phyloP scores from a whole-genome alignment of 2,113 vertebrate species.

The Nothobranchius kuhntae region DNA sequence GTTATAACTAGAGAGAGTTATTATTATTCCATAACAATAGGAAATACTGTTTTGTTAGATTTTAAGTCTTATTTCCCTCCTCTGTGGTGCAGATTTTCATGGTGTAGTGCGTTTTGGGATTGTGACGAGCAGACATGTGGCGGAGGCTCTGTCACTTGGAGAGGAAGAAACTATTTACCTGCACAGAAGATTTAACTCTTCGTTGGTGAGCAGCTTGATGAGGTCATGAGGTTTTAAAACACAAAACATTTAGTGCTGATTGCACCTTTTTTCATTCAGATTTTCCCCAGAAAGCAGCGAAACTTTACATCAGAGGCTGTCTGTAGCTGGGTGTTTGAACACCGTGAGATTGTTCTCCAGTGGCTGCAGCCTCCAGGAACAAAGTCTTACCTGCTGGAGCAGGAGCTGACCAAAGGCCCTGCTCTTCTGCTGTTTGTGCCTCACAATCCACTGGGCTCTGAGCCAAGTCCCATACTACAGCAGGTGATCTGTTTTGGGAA shows the following conservation, averaged over 20 bases:
- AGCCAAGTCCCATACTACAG: slow-evolving; percentile 78
- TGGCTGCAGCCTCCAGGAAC: slow-evolving; percentile 92
- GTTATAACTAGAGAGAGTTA: no score
- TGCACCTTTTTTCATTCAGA: slow-evolving; percentile 64
- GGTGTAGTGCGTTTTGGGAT: slow-evolving; percentile 91
- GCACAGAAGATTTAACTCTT: slow-evolving; percentile 89
- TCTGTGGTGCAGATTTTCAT: slow-evolving; percentile 84
- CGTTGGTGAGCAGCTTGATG: slow-evolving; percentile 81
- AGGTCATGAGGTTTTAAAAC: neutral
- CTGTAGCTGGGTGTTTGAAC: slow-evolving; percentile 90
- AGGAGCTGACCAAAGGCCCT: slow-evolving; percentile 91
- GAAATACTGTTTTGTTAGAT: no score
- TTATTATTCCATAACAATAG: no score
- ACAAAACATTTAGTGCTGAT: neutral
- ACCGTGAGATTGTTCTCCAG: slow-evolving; percentile 83
- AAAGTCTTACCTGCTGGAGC: slow-evolving; percentile 91
- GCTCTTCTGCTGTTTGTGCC: slow-evolving; percentile 93
- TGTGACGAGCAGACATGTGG: slow-evolving; percentile 87
- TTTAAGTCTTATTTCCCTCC: neutral
- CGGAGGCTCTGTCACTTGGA: slow-evolving; percentile 83
- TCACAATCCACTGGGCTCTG: slow-evolving; percentile 84
- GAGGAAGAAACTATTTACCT: slow-evolving; percentile 88
- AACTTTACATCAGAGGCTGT: slow-evolving; percentile 91
- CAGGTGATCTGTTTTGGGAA: slow-evolving; percentile 80
- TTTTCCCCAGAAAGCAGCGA: slow-evolving; percentile 83